Base-by-base conservation (phyloP, 2,888 invertebrate genomes). In the Amblyjoppa proteus region DNA sequence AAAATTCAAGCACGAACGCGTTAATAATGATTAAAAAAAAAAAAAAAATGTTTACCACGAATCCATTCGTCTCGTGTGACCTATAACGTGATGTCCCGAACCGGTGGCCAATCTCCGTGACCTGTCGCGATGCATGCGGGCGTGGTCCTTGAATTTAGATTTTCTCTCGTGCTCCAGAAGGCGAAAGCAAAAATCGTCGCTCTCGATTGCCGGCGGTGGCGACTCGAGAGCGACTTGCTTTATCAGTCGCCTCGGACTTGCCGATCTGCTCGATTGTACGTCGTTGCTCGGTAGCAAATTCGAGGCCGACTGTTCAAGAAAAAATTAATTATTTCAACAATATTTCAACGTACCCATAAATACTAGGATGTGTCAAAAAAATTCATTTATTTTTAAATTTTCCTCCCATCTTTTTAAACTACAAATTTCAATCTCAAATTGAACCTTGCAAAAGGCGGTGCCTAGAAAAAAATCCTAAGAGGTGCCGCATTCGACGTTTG, bases 171-270 rank as follows among this genome's bases (percentile, higher is more conserved):
- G 89, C 11, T 93, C 93, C 38, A 90, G 84, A n/a, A 89, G 76
- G 68, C 90, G 88, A 2, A 89, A 88, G 64, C 87, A 88, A 73
- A 92, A 92, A 80, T 93, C 92, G 25, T 88, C 89, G 25, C 87
- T 85, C 41, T 93, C 93, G 1, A 89, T 88, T 0, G 82, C 81
- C 87, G 90, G 88, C 0, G 96, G 96, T 20, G 96, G 96, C 88
- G 96, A 96, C 86, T 95, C 94, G 70, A 97, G 93, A n/a, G 97
- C 97, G 38, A 96, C 96, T 93, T 97, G 97, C 90, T 97, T 97
- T 75, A 96, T 96, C 25, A 97, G 93, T 84, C 96, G 95, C 83
- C 97, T 94, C 3, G 96, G 96, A 87, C 96, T 97, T 73, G 95
- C 95, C 3, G 95, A 95, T 81, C 96, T 95, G 38, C 92, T 92